Evolutionary conservation across 2,113 vertebrate species (phyloP).

Genomic region (Lasiurus cinereus): DNA sequence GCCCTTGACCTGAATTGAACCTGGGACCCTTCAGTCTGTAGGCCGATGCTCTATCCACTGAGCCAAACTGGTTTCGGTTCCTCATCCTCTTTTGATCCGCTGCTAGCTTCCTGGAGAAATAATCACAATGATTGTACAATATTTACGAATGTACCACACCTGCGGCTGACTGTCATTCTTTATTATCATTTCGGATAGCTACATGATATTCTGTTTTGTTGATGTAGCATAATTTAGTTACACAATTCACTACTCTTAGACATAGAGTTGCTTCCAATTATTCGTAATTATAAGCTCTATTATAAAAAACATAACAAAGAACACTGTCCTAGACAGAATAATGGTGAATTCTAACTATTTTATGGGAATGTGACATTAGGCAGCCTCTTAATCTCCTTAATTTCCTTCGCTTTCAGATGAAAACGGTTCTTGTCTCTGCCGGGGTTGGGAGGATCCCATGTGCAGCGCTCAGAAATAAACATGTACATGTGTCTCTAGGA

Average conservation of each 20-base stretch:
- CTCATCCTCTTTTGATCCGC: neutral
- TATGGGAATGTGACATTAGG: neutral
- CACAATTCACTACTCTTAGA: neutral
- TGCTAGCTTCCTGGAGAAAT: neutral
- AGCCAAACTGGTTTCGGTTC: no score
- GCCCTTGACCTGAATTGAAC: no score
- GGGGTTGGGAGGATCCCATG: neutral
- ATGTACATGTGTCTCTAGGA: neutral
- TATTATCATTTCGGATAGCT: neutral
- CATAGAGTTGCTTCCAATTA: neutral
- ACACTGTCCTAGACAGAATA: neutral
- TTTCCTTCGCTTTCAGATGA: neutral
- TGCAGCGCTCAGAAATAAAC: neutral
- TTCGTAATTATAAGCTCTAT: neutral
- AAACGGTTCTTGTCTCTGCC: neutral
- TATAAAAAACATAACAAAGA: neutral
- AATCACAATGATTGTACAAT: constrained; percentile 10
- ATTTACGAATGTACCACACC: neutral
- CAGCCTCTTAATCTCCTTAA: neutral
- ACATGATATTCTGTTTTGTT: neutral
- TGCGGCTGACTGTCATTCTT: neutral
- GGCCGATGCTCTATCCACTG: no score
- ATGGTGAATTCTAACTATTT: neutral
- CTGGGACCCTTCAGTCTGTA: no score
- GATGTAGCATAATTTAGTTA: neutral